Evolutionary conservation across 2,888 invertebrate species (phyloP).

Genomic region (Ganaspis brasiliensis): DNA sequence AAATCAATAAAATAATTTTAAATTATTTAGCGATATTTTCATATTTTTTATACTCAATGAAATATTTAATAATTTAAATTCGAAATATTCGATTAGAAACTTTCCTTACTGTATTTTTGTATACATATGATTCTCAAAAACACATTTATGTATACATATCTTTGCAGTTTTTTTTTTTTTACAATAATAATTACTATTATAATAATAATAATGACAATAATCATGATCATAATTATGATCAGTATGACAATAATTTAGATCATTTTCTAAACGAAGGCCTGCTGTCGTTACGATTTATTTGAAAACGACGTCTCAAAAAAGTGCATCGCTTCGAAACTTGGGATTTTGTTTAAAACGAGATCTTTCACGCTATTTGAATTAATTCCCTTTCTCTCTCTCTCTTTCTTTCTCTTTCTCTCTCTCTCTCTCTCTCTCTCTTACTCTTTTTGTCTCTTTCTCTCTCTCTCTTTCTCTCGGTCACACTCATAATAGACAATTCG

Average conservation of each 20-base stretch:
- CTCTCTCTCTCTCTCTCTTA: slow-evolving; percentile 43
- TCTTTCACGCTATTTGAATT: slow-evolving; percentile 2
- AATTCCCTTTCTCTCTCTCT: slow-evolving; percentile 42
- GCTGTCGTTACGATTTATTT: slow-evolving; percentile 53
- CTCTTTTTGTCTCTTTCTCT: slow-evolving; percentile 30
- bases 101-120: too few species aligned
- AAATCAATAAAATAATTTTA: too few species aligned
- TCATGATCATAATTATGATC: slow-evolving; percentile 50
- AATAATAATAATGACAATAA: slow-evolving; percentile 56
- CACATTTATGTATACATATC: slow-evolving; percentile 46
- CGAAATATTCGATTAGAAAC: too few species aligned
- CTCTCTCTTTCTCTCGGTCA: slow-evolving; percentile 52
- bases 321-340: neutral
- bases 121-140: neutral
- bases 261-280: slow-evolving; percentile 64
- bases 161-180: slow-evolving; percentile 55
- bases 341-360: neutral
- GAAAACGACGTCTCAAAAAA: slow-evolving; percentile 38
- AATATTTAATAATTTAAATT: too few species aligned
- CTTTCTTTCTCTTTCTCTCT: slow-evolving; percentile 45
- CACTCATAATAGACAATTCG: slow-evolving; percentile 52
- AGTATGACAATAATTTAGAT: slow-evolving; percentile 60
- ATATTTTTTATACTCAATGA: too few species aligned
- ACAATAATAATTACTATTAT: slow-evolving; percentile 47
- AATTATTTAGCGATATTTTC: too few species aligned